A percentile compares a stretch with the other conserved stretches of the same genome.
Conservation (phyloP, 2,888 invertebrate species). For the Hyalella azteca region DNA sequence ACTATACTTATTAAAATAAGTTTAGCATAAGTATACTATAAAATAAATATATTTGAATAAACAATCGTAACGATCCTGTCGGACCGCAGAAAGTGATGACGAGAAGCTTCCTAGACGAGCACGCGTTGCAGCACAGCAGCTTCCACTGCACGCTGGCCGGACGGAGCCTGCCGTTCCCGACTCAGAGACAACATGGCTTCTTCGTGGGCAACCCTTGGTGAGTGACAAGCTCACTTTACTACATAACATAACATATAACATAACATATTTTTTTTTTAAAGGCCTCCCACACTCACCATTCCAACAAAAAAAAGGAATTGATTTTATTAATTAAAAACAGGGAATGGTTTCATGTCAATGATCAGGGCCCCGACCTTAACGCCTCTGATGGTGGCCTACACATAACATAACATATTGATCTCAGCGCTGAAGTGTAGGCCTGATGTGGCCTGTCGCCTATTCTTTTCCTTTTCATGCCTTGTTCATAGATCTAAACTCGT, state of each 20-base stretch:
- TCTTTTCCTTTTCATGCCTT: no score
- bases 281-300: neutral
- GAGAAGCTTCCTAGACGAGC: neutral
- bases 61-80: no score
- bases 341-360: neutral
- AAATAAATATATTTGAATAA: no score
- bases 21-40: no score
- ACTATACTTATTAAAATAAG: no score
- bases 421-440: no score
- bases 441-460: no score
- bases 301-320: neutral
- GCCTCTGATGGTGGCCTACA: neutral
- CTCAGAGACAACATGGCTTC: neutral
- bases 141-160: neutral
- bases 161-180: slow-evolving; percentile 29
- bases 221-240: no score
- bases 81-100: neutral
- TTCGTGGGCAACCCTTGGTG: slow-evolving; percentile 40
- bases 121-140: slow-evolving; percentile 11
- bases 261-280: no score
- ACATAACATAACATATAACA: no score
- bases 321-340: neutral
- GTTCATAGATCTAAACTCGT: no score
- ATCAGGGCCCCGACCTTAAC: neutral
- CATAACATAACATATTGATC: no score